These are phyloP conservation scores for Labia minor DNA, from an alignment of 2,888 invertebrate genomes.

Conservation along the genomic window DNA sequence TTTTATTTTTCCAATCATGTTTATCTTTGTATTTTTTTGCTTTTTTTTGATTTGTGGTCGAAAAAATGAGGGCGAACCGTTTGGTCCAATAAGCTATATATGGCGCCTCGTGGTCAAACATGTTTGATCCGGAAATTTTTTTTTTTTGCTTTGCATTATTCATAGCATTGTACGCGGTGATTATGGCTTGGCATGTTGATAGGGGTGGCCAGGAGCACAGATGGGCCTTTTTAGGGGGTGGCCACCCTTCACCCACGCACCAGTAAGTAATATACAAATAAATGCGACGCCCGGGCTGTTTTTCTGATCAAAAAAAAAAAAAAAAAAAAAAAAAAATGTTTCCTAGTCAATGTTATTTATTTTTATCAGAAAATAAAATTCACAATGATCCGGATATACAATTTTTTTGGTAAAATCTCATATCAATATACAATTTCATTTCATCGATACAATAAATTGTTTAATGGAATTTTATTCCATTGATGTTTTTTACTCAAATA, in stretches of 20 bases:
- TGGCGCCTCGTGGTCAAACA: background rate
- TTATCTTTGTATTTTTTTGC: no score
- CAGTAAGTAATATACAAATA: background rate
- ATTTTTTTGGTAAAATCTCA: no score
- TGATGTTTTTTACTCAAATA: no score
- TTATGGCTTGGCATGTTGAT: background rate
- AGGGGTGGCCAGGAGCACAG: background rate
- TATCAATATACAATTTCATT: no score
- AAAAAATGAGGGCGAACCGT: background rate
- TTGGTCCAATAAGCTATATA: background rate
- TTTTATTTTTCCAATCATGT: no score
- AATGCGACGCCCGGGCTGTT: background rate
- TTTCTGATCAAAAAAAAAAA: background rate
- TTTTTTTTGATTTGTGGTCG: no score
- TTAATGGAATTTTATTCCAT: no score
- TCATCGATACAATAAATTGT: no score
- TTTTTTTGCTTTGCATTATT: background rate
- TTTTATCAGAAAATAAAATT: background rate
- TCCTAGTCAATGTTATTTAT: background rate
- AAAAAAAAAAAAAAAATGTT: background rate
- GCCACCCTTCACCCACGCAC: background rate
- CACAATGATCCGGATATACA: background rate
- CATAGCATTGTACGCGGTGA: background rate
- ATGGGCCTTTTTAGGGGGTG: background rate
- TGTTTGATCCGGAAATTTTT: background rate